Evolutionary conservation across 1,140 invertebrate species (phyloP), one percentile per base, ranked within the genome.

Genomic region (Agrypnia vestita): DNA sequence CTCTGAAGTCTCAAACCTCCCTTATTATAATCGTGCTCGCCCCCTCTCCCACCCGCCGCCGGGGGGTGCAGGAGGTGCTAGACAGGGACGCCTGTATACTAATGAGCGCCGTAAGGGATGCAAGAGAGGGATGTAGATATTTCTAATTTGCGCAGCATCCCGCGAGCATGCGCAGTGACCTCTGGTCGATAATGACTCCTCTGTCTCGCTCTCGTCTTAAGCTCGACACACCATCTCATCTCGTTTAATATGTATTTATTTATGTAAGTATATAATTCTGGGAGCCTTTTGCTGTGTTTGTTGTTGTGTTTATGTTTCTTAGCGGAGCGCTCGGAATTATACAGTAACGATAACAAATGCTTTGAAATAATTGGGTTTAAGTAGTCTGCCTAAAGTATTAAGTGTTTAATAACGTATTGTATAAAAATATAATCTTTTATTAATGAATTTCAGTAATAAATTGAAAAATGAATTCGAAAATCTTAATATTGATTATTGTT

Each of bases 171-270:
- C 82, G 82, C 82, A 62, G 46, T 83, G 82, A 83, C 82, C 82
- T 76, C 79, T 80, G 82, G 82, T 83, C 82, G 82, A 83, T 83
- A 83, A 83, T 83, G 82, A 83, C 79, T 77, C 61, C 74, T 83
- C 79, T 79, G 76, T 80, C 82, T 83, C 82, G 25, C 82, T 80
- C 82, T 75, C 47, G 21, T 69, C 49, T 80, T 80, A 82, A 80
- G 67, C 59, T 76, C 49, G 67, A 71, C 81, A 81, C 76, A 80
- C 81, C 71, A 72, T 61, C 80, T 56, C 81, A 69, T 79, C 75
- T 53, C 25, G 69, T 77, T 82, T 82, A 82, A 82, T 82, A 82
- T 82, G 81, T 82, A 82, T 82, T 82, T 82, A 82, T 82, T 82
- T 82, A 82, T 82, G 78, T 82, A 82, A 80, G 81, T 77, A 78